These are phyloP conservation scores for Manis javanica DNA, from an alignment of 2,797 vertebrate species.

Conservation along the genomic window DNA sequence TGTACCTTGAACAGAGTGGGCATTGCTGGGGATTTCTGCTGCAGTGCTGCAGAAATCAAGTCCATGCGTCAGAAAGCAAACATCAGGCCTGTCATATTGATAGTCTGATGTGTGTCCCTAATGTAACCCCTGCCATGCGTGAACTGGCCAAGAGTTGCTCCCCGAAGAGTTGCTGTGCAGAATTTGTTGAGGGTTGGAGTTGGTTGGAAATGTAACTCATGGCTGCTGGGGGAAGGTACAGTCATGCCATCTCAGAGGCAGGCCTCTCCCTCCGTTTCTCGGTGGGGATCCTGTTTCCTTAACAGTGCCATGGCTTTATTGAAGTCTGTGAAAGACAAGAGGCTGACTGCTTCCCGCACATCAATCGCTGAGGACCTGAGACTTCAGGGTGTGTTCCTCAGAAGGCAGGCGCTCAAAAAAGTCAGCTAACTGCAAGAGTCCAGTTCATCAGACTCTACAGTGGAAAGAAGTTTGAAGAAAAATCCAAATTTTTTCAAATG, in stretches of 20 bases:
- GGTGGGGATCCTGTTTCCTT: conserved; percentile 64
- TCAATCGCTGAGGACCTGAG: conserved; percentile 76
- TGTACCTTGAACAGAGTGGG: conserved; percentile 44
- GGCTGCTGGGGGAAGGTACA: conserved; percentile 19
- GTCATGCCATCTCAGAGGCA: conserved; percentile 17
- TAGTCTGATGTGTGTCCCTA: conserved; percentile 39
- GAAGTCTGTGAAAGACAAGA: conserved; percentile 74
- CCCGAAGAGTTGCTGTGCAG: background rate
- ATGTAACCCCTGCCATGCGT: conserved; percentile 44
- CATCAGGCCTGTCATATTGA: conserved; percentile 23
- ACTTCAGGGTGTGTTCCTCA: conserved; percentile 65
- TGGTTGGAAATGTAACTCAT: conserved; percentile 24
- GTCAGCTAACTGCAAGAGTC: background rate
- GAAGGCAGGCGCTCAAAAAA: conserved; percentile 8
- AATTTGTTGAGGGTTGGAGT: background rate
- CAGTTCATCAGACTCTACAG: conserved; percentile 40
- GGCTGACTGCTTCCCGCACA: conserved; percentile 83
- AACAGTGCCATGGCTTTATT: conserved; percentile 63
- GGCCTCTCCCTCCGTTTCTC: conserved; percentile 62
- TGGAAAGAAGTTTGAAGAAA: conserved; percentile 14
- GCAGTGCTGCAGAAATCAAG: background rate
- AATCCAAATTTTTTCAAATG: background rate
- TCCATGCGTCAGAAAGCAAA: conserved; percentile 39
- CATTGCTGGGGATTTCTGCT: background rate
- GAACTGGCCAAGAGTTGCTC: conserved; percentile 37